phyloP scores from a whole-genome alignment of 2,797 vertebrate species.

The Atherinosoma microstoma region DNA sequence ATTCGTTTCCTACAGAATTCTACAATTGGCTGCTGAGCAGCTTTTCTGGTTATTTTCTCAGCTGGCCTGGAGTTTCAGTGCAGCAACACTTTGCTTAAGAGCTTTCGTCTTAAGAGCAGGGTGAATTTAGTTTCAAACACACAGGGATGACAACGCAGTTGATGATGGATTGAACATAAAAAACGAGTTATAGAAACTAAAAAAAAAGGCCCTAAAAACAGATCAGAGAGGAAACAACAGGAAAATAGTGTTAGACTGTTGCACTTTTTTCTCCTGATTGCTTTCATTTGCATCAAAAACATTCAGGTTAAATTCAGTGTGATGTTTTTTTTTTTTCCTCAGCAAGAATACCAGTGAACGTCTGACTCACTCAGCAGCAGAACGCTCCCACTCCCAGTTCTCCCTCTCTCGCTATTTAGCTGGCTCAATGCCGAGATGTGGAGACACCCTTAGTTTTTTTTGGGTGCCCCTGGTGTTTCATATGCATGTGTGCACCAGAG shows the following conservation, averaged over 20 bases:
- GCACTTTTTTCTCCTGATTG: conserved; percentile 27
- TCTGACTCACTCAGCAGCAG: conserved; percentile 61
- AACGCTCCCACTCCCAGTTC: conserved; percentile 39
- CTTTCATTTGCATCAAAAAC: conserved; percentile 37
- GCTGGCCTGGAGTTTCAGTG: conserved; percentile 34
- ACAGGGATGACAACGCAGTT: conserved; percentile 3
- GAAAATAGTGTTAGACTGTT: neutral
- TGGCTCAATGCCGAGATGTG: conserved; percentile 44
- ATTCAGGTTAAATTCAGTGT: conserved; percentile 34
- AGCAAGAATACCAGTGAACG: conserved; percentile 45
- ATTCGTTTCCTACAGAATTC: conserved; percentile 24
- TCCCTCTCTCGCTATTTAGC: conserved; percentile 16
- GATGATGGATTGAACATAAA: neutral
- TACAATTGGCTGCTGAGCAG: conserved; percentile 23
- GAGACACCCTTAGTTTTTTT: conserved; percentile 48
- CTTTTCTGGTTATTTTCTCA: conserved; percentile 51
- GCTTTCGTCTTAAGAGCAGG: conserved; percentile 13
- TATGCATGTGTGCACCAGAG: conserved; percentile 30
- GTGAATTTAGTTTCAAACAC: neutral
- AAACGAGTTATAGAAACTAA: neutral
- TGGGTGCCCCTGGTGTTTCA: conserved; percentile 41
- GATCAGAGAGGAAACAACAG: neutral
- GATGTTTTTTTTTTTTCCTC: neutral
- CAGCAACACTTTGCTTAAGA: conserved; percentile 29
- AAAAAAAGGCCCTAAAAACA: neutral